Base-by-base conservation (phyloP, 2,888 invertebrate species). In the Hyposoter dolosus region DNA sequence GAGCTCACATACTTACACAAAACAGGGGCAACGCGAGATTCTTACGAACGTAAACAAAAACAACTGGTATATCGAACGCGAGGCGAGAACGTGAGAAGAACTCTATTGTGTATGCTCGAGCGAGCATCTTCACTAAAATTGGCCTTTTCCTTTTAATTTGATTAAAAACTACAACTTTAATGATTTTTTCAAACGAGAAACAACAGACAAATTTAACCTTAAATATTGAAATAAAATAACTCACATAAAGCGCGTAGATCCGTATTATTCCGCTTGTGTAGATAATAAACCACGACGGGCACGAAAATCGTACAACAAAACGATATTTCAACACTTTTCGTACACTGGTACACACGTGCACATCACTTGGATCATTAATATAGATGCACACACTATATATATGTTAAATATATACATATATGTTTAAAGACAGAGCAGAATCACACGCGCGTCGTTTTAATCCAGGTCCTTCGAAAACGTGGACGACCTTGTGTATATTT, bases 201-300 rank as follows among this genome's bases (percentile, higher is more conserved):
- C 12, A 47, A 40, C 35, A 47, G 43, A 72, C 47, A 68, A 63
- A 47, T 3, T 15, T 0, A 10, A 10, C 1, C 1, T 71, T 32
- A 32, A 1, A 72, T 19, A 43, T 35, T 15, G 1, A 66, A 74
- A 6, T 66, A 40, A 75, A 32, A 65, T 23, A 91, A 92, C 92
- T 92, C 90, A 92, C 92, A 90, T 91, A 92, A 91, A 84, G 84
- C 87, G 82, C 87, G 88, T 84, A 77, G 88, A 89, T 91, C 84
- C 86, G 87, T 90, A 89, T 89, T 89, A 90, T 89, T 81, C 87
- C 88, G 83, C 87, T 82, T 82, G 80, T 63, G 87, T 75, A 40
- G 76, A 81, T 75, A 63, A 76, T 81, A 50, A 17, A 83, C 68
- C 82, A 81, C 80, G 71, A 74, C 65, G 82, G 82, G 53, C 63